phyloP scores from a whole-genome alignment of 2,888 invertebrate species.

The Tubulanus polymorphus region DNA sequence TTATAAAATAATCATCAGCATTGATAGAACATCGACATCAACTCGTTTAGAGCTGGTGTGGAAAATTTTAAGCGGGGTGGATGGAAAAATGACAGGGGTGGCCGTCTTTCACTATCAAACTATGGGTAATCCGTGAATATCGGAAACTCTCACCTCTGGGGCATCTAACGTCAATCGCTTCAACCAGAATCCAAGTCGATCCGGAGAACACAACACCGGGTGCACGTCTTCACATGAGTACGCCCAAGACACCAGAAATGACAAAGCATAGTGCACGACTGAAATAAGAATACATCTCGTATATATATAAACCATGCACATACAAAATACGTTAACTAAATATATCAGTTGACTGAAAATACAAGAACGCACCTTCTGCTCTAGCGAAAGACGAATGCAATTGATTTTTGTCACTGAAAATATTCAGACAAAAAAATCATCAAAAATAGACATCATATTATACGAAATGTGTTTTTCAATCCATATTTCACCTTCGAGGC shows the following conservation, averaged over 20 bases:
- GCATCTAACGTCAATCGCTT: conserved; percentile 83
- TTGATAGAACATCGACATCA: no score
- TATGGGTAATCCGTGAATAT: no score
- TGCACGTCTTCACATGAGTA: conserved; percentile 79
- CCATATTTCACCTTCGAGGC: no score
- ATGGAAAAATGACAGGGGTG: no score
- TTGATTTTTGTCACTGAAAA: conserved; percentile 60
- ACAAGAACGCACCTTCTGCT: conserved; percentile 61
- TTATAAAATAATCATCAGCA: no score
- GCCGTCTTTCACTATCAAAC: no score
- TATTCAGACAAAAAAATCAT: no score
- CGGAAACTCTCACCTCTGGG: conserved; percentile 64
- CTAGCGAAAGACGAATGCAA: conserved; percentile 90
- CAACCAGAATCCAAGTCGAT: conserved; percentile 70
- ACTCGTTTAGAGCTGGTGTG: no score
- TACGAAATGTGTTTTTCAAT: no score
- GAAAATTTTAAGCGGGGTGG: no score
- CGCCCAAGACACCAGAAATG: conserved; percentile 86
- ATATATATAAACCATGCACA: background rate
- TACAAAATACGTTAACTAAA: conserved; percentile 2
- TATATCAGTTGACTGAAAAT: background rate
- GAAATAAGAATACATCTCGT: conserved; percentile 14
- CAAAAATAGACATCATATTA: no score
- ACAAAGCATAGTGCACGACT: conserved; percentile 87
- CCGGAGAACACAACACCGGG: conserved; percentile 67